Conservation (phyloP, 1,140 invertebrate genomes). For the Tetraneura akinire region DNA sequence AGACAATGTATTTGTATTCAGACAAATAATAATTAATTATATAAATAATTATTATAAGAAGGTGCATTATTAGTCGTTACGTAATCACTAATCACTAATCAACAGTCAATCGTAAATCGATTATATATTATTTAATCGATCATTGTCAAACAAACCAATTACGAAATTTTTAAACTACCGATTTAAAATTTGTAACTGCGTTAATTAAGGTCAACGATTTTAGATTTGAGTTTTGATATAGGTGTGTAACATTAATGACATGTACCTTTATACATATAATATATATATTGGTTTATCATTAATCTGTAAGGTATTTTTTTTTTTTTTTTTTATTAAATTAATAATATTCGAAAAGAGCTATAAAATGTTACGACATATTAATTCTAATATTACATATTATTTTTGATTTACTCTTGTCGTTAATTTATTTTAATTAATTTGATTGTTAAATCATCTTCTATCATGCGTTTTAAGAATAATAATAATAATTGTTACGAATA, state of each 20-base stretch:
- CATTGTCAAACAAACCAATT: conserved; percentile 32
- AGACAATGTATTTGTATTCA: background rate
- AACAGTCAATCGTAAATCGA: conserved; percentile 14
- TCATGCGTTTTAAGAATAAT: too few relatives aligned
- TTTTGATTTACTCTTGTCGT: too few relatives aligned
- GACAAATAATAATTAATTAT: conserved; percentile 36
- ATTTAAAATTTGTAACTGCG: background rate
- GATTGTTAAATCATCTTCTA: too few relatives aligned
- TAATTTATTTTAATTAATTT: too few relatives aligned
- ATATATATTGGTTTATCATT: too few relatives aligned
- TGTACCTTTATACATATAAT: too few relatives aligned
- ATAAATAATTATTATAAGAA: background rate
- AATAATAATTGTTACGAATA: too few relatives aligned
- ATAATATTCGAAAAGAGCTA: too few relatives aligned
- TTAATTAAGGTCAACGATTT: conserved; percentile 39
- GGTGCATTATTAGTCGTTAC: background rate
- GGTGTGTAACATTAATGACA: background rate
- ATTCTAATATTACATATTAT: too few relatives aligned
- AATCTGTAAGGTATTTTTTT: too few relatives aligned
- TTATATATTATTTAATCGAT: conserved; percentile 31
- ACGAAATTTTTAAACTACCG: conserved; percentile 6
- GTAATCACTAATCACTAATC: conserved; percentile 27
- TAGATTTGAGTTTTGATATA: background rate
- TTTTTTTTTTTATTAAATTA: too few relatives aligned
- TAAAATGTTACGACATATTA: too few relatives aligned